Evolutionary conservation across 1,140 invertebrate genomes (phyloP).

Genomic region (Sitobion miscanthi): DNA sequence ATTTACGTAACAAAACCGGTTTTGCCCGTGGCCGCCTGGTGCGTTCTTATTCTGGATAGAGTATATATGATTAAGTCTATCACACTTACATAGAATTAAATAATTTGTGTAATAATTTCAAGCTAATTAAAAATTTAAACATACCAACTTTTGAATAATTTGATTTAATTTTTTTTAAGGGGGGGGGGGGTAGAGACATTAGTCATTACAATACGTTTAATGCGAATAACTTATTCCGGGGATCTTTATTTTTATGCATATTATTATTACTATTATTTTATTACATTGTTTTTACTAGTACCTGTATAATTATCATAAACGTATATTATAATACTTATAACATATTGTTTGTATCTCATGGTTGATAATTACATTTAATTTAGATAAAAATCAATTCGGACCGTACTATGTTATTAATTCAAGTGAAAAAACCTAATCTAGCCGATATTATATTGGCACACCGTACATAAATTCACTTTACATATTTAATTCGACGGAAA

Average conservation of each 20-base stretch:
- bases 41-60: no score
- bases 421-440: not conserved
- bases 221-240: not conserved
- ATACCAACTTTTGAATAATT: no score
- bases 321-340: not conserved
- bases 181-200: not conserved
- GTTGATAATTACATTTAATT: not conserved
- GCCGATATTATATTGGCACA: not conserved
- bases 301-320: not conserved
- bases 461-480: not conserved
- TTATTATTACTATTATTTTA: not conserved
- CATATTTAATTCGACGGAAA: not conserved
- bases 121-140: no score
- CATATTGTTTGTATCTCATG: not conserved
- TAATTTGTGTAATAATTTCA: not conserved
- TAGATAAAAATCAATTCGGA: not conserved
- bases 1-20: no score
- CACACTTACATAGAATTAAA: not conserved
- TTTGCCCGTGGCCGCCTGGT: no score
- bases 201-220: not conserved
- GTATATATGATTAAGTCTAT: not conserved
- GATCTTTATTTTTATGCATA: not conserved
- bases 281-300: not conserved
- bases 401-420: not conserved
- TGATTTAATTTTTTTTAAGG: not conserved